A percentile compares a stretch with the other conserved stretches of the same genome.
Evolutionary conservation across 2,888 invertebrate species (phyloP).

Genomic region (Cylloceria caligata): DNA sequence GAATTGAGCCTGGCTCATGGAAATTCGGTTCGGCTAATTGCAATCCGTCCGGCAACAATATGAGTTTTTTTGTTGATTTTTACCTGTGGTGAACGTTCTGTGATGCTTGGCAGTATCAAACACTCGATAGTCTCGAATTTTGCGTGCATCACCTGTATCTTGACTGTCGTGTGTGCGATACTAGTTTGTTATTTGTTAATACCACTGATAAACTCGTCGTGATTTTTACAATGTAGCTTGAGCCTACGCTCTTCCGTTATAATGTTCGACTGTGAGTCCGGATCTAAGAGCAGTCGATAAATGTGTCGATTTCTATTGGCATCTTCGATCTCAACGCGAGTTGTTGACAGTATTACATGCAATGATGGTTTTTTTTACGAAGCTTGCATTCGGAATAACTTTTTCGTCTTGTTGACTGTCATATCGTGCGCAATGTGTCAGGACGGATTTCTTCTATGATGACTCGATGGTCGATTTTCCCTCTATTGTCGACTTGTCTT

Average conservation of each 20-base stretch:
- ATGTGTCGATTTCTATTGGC: conserved; percentile 13
- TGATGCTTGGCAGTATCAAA: conserved; percentile 15
- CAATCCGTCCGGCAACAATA: conserved; percentile 53
- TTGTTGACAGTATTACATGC: conserved; percentile 42
- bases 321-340: conserved; percentile 28
- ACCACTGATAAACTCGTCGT: conserved; percentile 43
- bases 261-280: conserved; percentile 55
- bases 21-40: conserved; percentile 60
- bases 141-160: conserved; percentile 37
- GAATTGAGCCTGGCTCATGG: conserved; percentile 58
- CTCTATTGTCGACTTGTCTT: background rate
- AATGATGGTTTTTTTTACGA: conserved; percentile 26
- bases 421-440: background rate
- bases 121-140: conserved; percentile 16
- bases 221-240: conserved; percentile 32
- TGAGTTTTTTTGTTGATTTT: conserved; percentile 3
- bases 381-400: background rate
- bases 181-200: conserved; percentile 40
- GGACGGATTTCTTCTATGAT: background rate
- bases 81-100: conserved; percentile 16
- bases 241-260: conserved; percentile 45
- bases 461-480: background rate
- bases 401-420: background rate
- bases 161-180: conserved; percentile 1
- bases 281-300: conserved; percentile 58